phyloP scores from a whole-genome alignment of 2,888 invertebrate species.

The Heliconius erato region DNA sequence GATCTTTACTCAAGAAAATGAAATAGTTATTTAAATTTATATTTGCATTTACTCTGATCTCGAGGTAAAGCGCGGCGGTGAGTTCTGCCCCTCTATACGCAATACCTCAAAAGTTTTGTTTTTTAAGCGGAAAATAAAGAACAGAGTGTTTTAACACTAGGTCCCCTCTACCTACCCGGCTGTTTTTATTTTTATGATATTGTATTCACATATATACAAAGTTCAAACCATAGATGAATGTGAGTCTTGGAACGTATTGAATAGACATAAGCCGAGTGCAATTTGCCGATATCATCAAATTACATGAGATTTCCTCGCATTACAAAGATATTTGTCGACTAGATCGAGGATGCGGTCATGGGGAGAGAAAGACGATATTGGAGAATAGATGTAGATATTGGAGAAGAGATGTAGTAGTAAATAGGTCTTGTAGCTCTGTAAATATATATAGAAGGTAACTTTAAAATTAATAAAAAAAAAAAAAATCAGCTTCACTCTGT shows the following conservation, averaged over 20 bases:
- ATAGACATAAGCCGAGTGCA: conserved; percentile 21
- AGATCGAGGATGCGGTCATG: conserved; percentile 15
- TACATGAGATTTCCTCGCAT: conserved; percentile 9
- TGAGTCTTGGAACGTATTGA: not conserved
- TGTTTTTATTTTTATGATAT: no score
- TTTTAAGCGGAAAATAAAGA: no score
- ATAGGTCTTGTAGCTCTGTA: not conserved
- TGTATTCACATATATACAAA: no score
- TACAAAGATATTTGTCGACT: conserved; percentile 1
- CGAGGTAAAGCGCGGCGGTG: no score
- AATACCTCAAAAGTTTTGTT: no score
- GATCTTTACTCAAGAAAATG: no score
- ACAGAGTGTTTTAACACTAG: no score
- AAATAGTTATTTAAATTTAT: no score
- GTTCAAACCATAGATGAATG: not conserved
- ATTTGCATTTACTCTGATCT: no score
- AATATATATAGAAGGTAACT: not conserved
- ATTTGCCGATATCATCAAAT: not conserved
- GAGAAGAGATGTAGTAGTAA: not conserved
- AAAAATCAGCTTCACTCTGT: not conserved
- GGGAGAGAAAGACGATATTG: not conserved
- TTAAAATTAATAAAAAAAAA: not conserved
- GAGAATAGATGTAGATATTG: not conserved
- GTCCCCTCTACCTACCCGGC: no score
- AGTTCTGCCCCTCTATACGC: no score